Base-by-base conservation (phyloP, 1,140 invertebrate species). In the Proales similis region DNA sequence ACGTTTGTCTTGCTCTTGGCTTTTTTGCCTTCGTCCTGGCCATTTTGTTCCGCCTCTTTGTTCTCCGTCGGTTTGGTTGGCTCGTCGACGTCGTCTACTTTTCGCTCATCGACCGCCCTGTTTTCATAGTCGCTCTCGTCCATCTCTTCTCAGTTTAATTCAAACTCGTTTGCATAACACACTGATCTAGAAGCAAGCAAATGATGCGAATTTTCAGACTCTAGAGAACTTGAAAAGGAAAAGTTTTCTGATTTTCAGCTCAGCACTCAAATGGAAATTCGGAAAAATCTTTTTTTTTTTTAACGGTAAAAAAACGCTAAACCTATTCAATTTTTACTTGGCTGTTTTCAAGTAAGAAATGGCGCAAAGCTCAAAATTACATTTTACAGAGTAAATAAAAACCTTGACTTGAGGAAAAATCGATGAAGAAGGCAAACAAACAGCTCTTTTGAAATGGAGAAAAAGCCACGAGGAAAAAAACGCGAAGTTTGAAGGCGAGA, bases 1-100 rank as follows among this genome's bases (percentile, higher is more conserved):
- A 36, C 26, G 19, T 62, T 19, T 17, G 33, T 17, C n/a, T 46
- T 62, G 9, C 17, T 33, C 19, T 30, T 45, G 9, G 42, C 9
- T 45, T 62, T 4, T 39, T 53, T 53, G 17, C 33, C 17, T 38
- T n/a, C n/a, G n/a, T n/a, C n/a, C n/a, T n/a, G n/a, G n/a, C n/a
- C n/a, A n/a, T n/a, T n/a, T n/a, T 20, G 32, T 38, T 53, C 24
- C 33, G 33, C 14, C 14, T 36, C 9, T 14, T 9, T 9, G 14
- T 36, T 36, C 9, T 36, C 33, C 9, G 33, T 36, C 9, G 9
- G 9, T 36, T 36, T 36, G 14, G 9, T 36, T 14, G 14, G 14
- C 14, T 36, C 9, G 14, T 36, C 14, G 33, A 9, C 14, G 14
- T 36, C 14, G 33, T 36, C 33, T 36, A 36, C 9, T 9, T 36